These are phyloP conservation scores for Acleris sparsana DNA, from an alignment of 2,888 invertebrate species.

Conservation along the genomic window DNA sequence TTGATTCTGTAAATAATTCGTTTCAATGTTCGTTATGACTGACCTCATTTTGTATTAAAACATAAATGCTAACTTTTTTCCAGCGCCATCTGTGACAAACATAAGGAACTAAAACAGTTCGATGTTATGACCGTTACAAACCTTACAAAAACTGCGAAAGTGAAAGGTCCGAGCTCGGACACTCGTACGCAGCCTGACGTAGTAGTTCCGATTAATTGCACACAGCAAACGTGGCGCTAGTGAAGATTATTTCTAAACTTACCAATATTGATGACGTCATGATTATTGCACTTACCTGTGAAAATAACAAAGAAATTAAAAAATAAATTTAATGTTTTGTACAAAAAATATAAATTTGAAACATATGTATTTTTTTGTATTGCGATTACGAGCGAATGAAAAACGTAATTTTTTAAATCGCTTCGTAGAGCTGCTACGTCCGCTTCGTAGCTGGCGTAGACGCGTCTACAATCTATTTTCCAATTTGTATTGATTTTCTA, in stretches of 20 bases:
- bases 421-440: constrained; percentile 1
- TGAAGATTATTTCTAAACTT: constrained; percentile 10
- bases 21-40: too few species aligned
- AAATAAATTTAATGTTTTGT: too few species aligned
- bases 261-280: constrained; percentile 5
- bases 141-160: constrained; percentile 37
- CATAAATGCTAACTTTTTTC: too few species aligned
- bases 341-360: too few species aligned
- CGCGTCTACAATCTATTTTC: background rate
- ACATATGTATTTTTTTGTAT: too few species aligned
- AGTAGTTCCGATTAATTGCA: constrained; percentile 32
- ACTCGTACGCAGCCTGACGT: constrained; percentile 37
- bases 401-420: background rate
- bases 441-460: background rate
- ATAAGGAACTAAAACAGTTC: background rate
- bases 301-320: constrained; percentile 20
- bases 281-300: constrained; percentile 34
- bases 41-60: too few species aligned
- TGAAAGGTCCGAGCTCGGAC: constrained; percentile 39
- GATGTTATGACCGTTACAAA: background rate
- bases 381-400: too few species aligned
- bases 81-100: constrained; percentile 23
- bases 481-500: too few species aligned
- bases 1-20: too few species aligned
- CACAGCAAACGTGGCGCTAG: constrained; percentile 19